Conservation (phyloP, 2,113 vertebrate species). For the Pteropus alecto region DNA sequence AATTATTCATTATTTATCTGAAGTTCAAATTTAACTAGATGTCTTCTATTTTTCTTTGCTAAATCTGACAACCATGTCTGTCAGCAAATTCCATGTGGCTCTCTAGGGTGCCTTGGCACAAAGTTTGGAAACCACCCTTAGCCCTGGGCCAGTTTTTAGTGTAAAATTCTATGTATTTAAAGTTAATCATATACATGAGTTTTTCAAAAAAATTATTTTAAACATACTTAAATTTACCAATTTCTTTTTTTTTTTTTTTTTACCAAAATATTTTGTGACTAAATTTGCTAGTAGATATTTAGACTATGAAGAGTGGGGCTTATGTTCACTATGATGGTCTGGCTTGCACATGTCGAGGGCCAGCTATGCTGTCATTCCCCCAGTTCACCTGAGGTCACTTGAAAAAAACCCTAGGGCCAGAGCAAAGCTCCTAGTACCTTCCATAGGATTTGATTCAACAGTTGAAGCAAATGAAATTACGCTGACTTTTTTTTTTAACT, state of each 20-base stretch:
- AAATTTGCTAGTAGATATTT: neutral
- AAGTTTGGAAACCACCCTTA: neutral
- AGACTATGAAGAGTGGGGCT: neutral
- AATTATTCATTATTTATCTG: neutral
- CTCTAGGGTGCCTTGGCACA: neutral
- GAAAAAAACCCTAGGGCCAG: neutral
- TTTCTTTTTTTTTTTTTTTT: too few relatives aligned
- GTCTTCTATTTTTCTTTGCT: neutral
- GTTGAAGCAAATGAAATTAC: neutral
- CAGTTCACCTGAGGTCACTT: neutral
- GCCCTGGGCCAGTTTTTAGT: neutral
- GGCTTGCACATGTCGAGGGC: neutral
- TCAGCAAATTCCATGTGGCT: neutral
- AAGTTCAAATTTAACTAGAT: constrained; percentile 11
- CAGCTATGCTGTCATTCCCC: neutral
- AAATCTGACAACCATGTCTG: neutral
- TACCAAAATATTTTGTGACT: neutral
- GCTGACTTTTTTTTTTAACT: neutral
- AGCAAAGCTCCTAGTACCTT: neutral
- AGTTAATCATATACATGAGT: neutral
- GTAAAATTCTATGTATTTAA: neutral
- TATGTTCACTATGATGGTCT: neutral
- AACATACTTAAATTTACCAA: neutral
- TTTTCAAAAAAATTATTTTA: neutral
- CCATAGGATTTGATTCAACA: neutral